Evolutionary conservation across 2,888 invertebrate species (phyloP).

Genomic region (Hymenopus coronatus): DNA sequence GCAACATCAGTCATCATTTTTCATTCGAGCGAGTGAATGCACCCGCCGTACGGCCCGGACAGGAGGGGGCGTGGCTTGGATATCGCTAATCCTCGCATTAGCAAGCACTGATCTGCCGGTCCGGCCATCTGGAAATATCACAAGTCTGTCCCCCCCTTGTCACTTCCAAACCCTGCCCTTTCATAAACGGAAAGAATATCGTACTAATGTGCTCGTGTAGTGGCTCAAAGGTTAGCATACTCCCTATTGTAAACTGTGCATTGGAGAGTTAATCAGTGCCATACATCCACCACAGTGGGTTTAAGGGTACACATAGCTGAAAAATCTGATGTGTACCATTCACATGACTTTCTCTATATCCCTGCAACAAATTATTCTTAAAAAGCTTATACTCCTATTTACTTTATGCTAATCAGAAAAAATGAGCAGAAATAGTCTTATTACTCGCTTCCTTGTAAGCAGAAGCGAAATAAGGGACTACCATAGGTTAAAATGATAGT

Average conservation of each 20-base stretch:
- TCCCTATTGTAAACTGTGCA: background rate
- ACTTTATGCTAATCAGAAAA: no score
- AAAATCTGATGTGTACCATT: no score
- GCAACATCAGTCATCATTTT: slow-evolving; percentile 16
- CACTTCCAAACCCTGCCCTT: background rate
- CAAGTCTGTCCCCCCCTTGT: background rate
- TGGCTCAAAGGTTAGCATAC: background rate
- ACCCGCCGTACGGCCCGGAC: background rate
- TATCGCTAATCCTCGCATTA: background rate
- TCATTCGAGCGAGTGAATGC: background rate
- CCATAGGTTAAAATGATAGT: no score
- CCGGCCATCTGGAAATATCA: background rate
- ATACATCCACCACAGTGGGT: no score
- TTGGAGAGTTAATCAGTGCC: no score
- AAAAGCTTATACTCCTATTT: no score
- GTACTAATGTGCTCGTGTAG: background rate
- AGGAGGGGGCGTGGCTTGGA: background rate
- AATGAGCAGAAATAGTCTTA: no score
- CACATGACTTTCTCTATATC: no score
- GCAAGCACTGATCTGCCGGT: background rate
- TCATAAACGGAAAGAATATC: background rate
- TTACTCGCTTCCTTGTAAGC: no score
- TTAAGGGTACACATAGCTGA: no score
- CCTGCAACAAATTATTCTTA: no score
- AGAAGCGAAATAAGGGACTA: no score